A percentile compares a stretch with the other conserved stretches of the same genome.
Evolutionary conservation across 2,113 vertebrate genomes (phyloP).

Genomic region (Danionella cerebrum): DNA sequence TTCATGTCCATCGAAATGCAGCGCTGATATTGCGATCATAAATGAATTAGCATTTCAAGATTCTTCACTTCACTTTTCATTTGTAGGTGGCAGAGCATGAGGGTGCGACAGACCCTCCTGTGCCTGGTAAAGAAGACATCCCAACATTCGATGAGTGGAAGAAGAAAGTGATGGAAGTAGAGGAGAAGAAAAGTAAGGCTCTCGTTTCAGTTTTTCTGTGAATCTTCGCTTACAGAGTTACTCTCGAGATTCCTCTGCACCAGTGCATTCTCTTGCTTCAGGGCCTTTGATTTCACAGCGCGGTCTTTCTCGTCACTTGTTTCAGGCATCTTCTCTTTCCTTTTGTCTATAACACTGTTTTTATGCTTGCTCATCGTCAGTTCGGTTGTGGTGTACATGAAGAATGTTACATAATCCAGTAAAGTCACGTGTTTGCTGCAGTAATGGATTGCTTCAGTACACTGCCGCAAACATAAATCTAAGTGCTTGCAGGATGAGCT

Average conservation of each 20-base stretch:
- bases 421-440: neutral
- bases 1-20: no score
- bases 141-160: conserved; percentile 99
- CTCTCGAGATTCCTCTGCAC: neutral
- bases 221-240: neutral
- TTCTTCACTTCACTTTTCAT: no score
- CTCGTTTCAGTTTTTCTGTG: neutral
- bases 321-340: neutral
- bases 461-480: neutral
- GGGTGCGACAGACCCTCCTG: conserved; percentile 74
- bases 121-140: conserved; percentile 88
- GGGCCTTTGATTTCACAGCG: conserved; percentile 1
- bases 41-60: no score
- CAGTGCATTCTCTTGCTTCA: neutral
- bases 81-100: conserved; percentile 55
- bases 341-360: neutral
- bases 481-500: neutral
- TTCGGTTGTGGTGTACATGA: neutral
- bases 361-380: neutral
- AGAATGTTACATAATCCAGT: conserved; percentile 9
- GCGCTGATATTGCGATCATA: no score
- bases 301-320: neutral
- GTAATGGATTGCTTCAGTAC: conserved; percentile 4
- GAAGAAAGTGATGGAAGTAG: conserved; percentile 97
- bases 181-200: conserved; percentile 94